Base-by-base conservation (phyloP, 2,113 vertebrate species). In the Chelonoidis abingdonii region DNA sequence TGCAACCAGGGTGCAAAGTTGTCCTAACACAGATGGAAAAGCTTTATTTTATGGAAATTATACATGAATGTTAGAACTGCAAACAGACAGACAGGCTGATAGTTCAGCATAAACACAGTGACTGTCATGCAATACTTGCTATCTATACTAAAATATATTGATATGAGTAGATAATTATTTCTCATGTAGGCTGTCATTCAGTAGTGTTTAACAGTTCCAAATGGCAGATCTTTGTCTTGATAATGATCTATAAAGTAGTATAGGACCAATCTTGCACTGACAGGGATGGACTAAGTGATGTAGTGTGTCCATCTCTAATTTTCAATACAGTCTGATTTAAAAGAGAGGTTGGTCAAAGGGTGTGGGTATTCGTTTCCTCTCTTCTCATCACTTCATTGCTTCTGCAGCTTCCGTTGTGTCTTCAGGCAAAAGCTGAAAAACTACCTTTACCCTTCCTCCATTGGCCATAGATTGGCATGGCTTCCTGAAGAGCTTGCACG, bases 391-490 rank as follows among this genome's bases (percentile, higher is more conserved):
- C 4, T 22, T 19, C 69, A 0, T 25, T 38, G 65, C 49, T 76
- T 29, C 49, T 6, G 21, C 86, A 24, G 25, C 52, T 62, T 25
- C 19, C 5, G 0, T 0, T 38, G 21, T 31, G 1, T 8, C 0
- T 35, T 0, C 52, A 27, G 8, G 75, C 19, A 47, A 1, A 8
- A 29, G 0, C 10, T 29, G 79, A 19, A 3, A 4, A 10, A 1
- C 24, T 11, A 21, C 75, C 75, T 29, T 65, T 0, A 1, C 1
- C 29, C 50, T 4, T 4, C n/a, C 78, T 25, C 11, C 6, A 44
- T 85, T 19, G 62, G 0, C 7, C 1, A 9, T 0, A 16, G 22
- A 53, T 0, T 8, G 35, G 69, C 8, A 13, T 12, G 0, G 3
- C 13, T 21, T 11, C 49, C 80, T 80, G 54, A 53, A 35, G 69